Evolutionary conservation across 2,113 vertebrate genomes (phyloP), one percentile per base, ranked within the genome.

Genomic region (Hemibagrus wyckioides): DNA sequence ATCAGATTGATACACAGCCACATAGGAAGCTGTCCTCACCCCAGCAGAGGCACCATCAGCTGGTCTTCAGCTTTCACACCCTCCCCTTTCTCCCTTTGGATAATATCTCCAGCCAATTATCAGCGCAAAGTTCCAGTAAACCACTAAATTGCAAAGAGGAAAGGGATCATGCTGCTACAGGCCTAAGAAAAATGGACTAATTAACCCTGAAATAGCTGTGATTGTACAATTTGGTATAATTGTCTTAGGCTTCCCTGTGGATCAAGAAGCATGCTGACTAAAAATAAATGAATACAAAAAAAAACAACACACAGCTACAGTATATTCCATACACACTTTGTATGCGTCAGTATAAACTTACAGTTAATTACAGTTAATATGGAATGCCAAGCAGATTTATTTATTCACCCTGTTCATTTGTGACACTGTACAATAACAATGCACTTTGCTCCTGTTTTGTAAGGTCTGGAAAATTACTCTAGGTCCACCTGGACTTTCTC

Each of bases 211-310:
- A 69, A 61, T 86, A 73, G 80, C 63, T 54, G 71, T 65, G 73
- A 89, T 86, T 84, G 56, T 65, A 71, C 83, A 84, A 87, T 86
- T 89, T 85, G 48, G 69, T 67, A 28, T 86, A 89, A 90, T 90
- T 88, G 89, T 63, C 28, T 59, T 25, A 8, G 9, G 48, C 83
- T 75, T 87, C 88, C 82, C 84, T 65, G 59, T 85, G 85, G n/a
- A 76, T 39, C 36, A 82, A 28, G n/a, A 28, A 63, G 33, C 19
- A 25, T 25, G 6, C 23, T 61, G n/a, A 73, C 23, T 25, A 15
- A 36, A 67, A 81, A 80, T 17, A 52, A 79, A n/a, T n/a, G n/a
- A n/a, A n/a, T n/a, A n/a, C n/a, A n/a, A n/a, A n/a, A n/a, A n/a
- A n/a, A n/a, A 57, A 81, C 36, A 17, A 1, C 50, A 33, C 4